These are phyloP conservation scores for Hypolimnas misippus DNA, from an alignment of 2,888 invertebrate genomes.

Conservation along the genomic window DNA sequence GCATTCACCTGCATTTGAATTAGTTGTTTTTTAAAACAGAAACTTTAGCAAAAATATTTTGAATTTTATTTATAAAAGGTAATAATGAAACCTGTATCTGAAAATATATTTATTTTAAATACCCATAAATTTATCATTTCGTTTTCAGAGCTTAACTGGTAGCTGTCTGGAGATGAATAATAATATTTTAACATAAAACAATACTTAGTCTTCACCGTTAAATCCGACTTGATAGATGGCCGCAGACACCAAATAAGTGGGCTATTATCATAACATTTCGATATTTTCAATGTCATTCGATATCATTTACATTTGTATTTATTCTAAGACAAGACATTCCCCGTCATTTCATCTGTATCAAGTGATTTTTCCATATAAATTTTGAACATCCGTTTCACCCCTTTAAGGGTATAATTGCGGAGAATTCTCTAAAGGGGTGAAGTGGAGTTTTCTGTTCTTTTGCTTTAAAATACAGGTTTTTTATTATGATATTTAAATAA, in stretches of 20 bases:
- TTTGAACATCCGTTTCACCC: too few species aligned
- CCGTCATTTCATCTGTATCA: too few species aligned
- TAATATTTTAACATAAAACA: constrained; percentile 57
- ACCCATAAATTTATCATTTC: constrained; percentile 21
- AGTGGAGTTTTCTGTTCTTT: too few species aligned
- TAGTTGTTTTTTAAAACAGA: too few species aligned
- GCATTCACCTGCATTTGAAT: too few species aligned
- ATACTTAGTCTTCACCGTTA: constrained; percentile 55
- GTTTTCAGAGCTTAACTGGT: constrained; percentile 24
- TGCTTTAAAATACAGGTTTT: too few species aligned
- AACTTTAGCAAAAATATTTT: too few species aligned
- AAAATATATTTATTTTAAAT: constrained; percentile 21
- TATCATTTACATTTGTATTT: constrained; percentile 1
- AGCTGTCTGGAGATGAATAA: constrained; percentile 39
- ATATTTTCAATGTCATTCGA: constrained; percentile 36
- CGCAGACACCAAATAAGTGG: constrained; percentile 47
- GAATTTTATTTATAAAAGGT: not conserved
- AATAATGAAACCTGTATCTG: not conserved
- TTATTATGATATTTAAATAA: too few species aligned
- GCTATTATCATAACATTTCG: constrained; percentile 43
- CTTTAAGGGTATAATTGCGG: too few species aligned
- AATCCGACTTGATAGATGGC: constrained; percentile 62
- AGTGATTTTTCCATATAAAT: too few species aligned
- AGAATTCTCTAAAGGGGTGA: too few species aligned
- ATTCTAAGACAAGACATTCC: not conserved